Conservation (phyloP, 2,113 vertebrate species). For the Zapus hudsonius region DNA sequence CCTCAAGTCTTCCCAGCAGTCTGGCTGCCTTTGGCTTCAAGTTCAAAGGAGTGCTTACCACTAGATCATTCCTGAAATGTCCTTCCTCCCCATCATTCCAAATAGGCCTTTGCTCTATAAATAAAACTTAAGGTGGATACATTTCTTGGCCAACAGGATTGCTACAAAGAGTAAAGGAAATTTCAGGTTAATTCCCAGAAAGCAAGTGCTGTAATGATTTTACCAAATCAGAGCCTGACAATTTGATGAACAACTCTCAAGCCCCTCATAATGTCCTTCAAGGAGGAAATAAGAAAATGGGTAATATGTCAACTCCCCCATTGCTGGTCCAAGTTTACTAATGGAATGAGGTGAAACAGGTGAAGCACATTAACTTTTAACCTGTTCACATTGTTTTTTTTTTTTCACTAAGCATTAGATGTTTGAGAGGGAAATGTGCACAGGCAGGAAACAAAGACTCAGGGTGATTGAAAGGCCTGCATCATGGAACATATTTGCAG, state of each 20-base stretch:
- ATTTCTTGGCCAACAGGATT: constrained; percentile 42
- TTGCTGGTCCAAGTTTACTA: constrained; percentile 47
- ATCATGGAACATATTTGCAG: constrained; percentile 44
- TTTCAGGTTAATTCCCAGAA: constrained; percentile 52
- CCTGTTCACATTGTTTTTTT: constrained; percentile 53
- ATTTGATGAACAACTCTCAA: constrained; percentile 64
- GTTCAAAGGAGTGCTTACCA: not conserved
- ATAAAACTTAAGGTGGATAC: not conserved
- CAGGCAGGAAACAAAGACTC: constrained; percentile 63
- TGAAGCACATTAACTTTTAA: constrained; percentile 71
- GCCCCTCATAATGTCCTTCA: not conserved
- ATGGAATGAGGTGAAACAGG: constrained; percentile 55
- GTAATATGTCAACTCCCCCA: constrained; percentile 36
- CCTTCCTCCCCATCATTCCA: not conserved
- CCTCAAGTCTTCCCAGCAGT: constrained; percentile 11
- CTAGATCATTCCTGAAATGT: constrained; percentile 24
- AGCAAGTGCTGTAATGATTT: constrained; percentile 66
- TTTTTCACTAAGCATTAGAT: constrained; percentile 57
- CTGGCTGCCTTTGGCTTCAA: constrained; percentile 13
- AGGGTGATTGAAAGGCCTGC: constrained; percentile 33
- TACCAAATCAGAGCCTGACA: constrained; percentile 62
- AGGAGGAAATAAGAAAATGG: constrained; percentile 46
- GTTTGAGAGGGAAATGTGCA: constrained; percentile 50
- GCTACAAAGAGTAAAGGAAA: constrained; percentile 27
- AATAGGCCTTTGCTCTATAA: constrained; percentile 11